A percentile compares a stretch with the other conserved stretches of the same genome.
Evolutionary conservation across 2,888 invertebrate genomes (phyloP).

Genomic region (Baccha elongata): DNA sequence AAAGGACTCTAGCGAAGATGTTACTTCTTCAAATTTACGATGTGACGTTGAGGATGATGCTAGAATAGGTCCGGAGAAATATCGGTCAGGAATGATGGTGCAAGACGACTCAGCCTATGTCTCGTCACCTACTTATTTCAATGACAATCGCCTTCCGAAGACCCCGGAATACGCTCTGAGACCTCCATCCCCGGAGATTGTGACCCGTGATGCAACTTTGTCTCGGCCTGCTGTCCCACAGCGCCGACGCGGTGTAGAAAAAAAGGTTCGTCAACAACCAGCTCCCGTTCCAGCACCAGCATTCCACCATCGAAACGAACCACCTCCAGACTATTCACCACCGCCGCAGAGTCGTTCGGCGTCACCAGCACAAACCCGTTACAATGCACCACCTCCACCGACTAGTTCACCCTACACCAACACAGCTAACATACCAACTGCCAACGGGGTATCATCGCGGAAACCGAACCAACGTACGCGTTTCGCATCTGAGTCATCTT

Average conservation of each 20-base stretch:
- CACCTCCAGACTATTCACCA: constrained; percentile 89
- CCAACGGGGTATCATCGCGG: constrained; percentile 80
- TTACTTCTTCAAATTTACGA: constrained; percentile 82
- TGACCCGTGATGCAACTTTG: constrained; percentile 38
- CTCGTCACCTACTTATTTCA: constrained; percentile 84
- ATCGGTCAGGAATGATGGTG: constrained; percentile 83
- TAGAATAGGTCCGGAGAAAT: constrained; percentile 74
- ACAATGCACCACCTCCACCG: constrained; percentile 77
- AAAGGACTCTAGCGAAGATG: constrained; percentile 76
- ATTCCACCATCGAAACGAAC: constrained; percentile 84
- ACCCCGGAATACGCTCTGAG: constrained; percentile 72
- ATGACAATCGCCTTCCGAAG: constrained; percentile 84
- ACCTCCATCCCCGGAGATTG: constrained; percentile 51
- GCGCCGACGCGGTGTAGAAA: constrained; percentile 85
- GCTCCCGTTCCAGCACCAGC: constrained; percentile 79
- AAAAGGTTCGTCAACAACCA: constrained; percentile 83
- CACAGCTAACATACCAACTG: constrained; percentile 82
- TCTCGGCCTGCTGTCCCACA: constrained; percentile 86
- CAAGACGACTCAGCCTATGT: constrained; percentile 85
- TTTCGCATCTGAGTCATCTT: constrained; percentile 84
- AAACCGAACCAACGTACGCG: constrained; percentile 87
- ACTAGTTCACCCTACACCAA: constrained; percentile 54
- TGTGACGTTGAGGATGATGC: constrained; percentile 82
- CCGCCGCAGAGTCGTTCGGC: constrained; percentile 82
- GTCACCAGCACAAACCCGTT: constrained; percentile 79